phyloP scores from a whole-genome alignment of 1,140 invertebrate species.

The Daktulosphaira vitifoliae region DNA sequence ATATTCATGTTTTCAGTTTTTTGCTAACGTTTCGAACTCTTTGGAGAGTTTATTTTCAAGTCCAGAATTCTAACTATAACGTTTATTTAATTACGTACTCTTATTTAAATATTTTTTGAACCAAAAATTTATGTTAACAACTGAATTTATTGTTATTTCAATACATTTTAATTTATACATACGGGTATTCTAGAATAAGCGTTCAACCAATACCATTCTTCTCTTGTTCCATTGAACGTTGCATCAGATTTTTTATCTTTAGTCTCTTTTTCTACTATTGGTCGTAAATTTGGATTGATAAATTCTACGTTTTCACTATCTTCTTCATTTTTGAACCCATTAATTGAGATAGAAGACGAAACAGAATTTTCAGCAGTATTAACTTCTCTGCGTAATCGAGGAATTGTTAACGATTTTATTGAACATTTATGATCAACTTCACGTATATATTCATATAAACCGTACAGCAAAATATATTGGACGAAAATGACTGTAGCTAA shows the following conservation, averaged over 20 bases:
- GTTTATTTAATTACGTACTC: too few species aligned
- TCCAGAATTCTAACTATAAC: too few species aligned
- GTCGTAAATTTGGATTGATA: conserved; percentile 56
- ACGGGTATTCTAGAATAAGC: conserved; percentile 68
- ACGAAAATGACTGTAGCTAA: conserved; percentile 3
- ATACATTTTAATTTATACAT: too few species aligned
- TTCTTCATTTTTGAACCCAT: conserved; percentile 22
- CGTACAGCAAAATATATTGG: conserved; percentile 18
- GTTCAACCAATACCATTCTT: conserved; percentile 65
- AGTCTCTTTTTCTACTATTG: conserved; percentile 55
- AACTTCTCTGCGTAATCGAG: neutral
- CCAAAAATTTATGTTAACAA: too few species aligned
- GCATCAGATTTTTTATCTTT: neutral
- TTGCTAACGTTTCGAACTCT: too few species aligned
- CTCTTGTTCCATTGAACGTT: conserved; percentile 22
- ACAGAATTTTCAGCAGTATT: conserved; percentile 41
- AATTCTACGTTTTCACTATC: conserved; percentile 56
- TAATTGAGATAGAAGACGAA: conserved; percentile 33
- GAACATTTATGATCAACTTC: conserved; percentile 7
- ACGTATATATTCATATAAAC: conserved; percentile 5
- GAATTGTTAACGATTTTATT: neutral
- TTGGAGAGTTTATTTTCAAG: too few species aligned
- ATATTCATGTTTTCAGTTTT: too few species aligned
- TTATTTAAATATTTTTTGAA: too few species aligned
- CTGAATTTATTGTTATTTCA: too few species aligned